Evolutionary conservation across 2,797 vertebrate species (phyloP).

Genomic region (Potorous gilbertii): DNA sequence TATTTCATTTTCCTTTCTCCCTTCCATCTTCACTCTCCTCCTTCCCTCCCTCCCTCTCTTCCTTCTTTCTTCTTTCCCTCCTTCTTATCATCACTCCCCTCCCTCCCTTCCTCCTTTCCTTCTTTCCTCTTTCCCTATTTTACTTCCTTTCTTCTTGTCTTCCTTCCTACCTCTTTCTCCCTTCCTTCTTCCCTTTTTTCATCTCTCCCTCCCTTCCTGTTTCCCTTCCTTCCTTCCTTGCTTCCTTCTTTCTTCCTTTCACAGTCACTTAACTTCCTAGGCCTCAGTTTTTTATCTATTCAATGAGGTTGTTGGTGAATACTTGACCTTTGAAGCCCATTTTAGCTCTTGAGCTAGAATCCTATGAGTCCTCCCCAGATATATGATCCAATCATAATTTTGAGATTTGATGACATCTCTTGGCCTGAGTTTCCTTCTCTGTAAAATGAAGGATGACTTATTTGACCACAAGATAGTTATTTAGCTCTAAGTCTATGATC

Average conservation of each 20-base stretch:
- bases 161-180: not conserved
- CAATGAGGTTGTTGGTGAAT: not conserved
- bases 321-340: not conserved
- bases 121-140: not conserved
- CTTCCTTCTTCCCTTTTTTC: too few species aligned
- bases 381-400: not conserved
- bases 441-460: not conserved
- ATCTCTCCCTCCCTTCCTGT: rapidly evolving
- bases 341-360: not conserved
- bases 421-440: not conserved
- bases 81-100: too few species aligned
- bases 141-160: too few species aligned
- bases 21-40: too few species aligned
- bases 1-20: too few species aligned
- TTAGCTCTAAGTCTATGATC: not conserved
- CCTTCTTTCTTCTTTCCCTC: too few species aligned
- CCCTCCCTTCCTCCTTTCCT: too few species aligned
- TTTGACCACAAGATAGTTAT: not conserved
- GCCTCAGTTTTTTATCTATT: not conserved
- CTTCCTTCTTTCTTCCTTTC: not conserved
- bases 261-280: not conserved
- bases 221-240: not conserved
- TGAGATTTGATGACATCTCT: not conserved
- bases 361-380: not conserved
- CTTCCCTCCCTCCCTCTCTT: too few species aligned